phyloP scores from a whole-genome alignment of 2,797 vertebrate genomes.

The Enteromius anoplus region DNA sequence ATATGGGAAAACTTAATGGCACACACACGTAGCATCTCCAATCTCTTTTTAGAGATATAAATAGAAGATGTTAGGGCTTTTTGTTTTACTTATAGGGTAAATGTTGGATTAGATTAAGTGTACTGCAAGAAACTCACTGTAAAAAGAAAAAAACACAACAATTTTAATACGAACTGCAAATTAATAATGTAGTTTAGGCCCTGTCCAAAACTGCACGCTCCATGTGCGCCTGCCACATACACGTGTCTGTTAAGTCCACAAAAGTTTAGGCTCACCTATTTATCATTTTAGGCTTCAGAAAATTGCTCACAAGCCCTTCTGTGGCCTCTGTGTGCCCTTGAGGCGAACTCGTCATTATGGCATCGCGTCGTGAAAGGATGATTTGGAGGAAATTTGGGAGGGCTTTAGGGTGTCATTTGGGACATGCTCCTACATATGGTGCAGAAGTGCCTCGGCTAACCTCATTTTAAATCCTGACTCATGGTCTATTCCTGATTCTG shows the following conservation, averaged over 20 bases:
- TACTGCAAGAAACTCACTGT: background rate
- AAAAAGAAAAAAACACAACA: background rate
- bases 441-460: background rate
- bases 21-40: background rate
- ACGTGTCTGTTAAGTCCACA: background rate
- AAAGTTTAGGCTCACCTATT: background rate
- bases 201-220: background rate
- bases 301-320: background rate
- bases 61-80: background rate
- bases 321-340: background rate
- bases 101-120: background rate
- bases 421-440: background rate
- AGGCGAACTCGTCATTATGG: background rate
- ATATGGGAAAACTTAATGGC: constrained; percentile 55
- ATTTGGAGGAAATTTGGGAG: background rate
- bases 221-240: background rate
- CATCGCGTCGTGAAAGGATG: background rate
- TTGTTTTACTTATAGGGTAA: background rate
- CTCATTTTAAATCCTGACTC: background rate
- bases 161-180: background rate
- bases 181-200: background rate
- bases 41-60: background rate
- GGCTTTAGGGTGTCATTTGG: background rate
- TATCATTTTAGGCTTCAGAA: background rate
- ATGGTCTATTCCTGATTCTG: background rate